Evolutionary conservation across 2,113 vertebrate species (phyloP), one percentile per base, ranked within the genome.

Genomic region (Albula goreensis): DNA sequence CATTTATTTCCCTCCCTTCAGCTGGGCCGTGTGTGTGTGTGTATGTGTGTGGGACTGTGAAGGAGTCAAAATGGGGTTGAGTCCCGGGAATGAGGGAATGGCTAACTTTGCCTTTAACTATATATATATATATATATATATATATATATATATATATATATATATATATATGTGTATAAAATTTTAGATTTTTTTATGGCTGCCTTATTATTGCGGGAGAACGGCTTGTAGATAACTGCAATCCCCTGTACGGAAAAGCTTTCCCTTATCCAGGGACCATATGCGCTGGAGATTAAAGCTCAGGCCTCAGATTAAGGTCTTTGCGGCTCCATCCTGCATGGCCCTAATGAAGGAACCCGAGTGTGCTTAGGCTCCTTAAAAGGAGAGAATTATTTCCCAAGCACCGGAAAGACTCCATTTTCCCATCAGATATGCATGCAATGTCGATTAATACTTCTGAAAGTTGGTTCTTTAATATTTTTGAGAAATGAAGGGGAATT

Each of bases 231-330:
- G 87, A 91, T 87, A 86, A 87, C 52, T 86, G 74, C 83, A 77
- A 60, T 52, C 48, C 60, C 87, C 78, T 86, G 86, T 70, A 78
- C 82, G 78, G 86, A 78, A 85, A 82, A 85, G 81, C 60, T 74
- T 80, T 80, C 86, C 89, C 92, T 92, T 86, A 93, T 91, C 88
- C 90, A 86, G 66, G 84, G 88, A 90, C 90, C 93, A 93, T 93
- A 94, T 93, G 93, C 87, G 88, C 86, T 80, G 66, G 80, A 93
- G 93, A 93, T 94, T 93, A 94, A 89, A 91, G 86, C 25, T 51
- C 82, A 89, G 90, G 88, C 74, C 74, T 77, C 90, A 92, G 93
- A 95, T 95, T 94, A 94, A 91, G 90, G 85, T 81, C 80, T 78
- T 80, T 85, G 87, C 86, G 50, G 86, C 88, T 53, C 83, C 82